Conservation (phyloP, 2,113 vertebrate genomes). For the Aix galericulata region DNA sequence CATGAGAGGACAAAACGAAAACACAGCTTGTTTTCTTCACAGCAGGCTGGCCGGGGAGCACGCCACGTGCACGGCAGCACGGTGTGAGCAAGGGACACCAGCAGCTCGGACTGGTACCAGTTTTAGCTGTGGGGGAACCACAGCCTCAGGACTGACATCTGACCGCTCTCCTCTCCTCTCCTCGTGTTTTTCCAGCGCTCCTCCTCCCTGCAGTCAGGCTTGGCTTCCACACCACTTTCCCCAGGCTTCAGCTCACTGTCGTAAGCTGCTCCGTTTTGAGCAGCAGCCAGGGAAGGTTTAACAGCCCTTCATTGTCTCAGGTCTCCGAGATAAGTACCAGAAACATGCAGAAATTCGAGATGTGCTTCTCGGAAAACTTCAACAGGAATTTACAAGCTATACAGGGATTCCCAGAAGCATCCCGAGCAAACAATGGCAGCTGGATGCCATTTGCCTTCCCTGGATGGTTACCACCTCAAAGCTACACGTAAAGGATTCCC, state of each 20-base stretch:
- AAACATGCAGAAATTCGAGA: not conserved
- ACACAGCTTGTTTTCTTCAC: not conserved
- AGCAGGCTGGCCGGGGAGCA: too few relatives aligned
- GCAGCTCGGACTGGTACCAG: not conserved
- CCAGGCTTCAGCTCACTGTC: not conserved
- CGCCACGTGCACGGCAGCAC: not conserved
- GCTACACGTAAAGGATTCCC: not conserved
- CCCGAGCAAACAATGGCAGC: not conserved
- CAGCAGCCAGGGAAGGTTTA: not conserved
- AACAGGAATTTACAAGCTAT: not conserved
- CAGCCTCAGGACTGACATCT: not conserved
- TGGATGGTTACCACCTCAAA: slow-evolving; percentile 10
- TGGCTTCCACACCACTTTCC: not conserved
- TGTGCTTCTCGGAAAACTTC: not conserved
- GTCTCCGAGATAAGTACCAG: not conserved
- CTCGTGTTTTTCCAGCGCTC: not conserved
- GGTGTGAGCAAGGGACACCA: not conserved
- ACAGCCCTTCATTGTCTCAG: not conserved
- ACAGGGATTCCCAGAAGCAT: slow-evolving; percentile 13
- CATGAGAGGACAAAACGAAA: not conserved
- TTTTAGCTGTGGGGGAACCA: not conserved
- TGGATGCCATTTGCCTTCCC: slow-evolving; percentile 8
- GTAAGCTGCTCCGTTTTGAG: not conserved
- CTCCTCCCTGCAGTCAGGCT: not conserved
- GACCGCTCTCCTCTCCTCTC: not conserved